Percentiles rank a stretch among this genome's conserved stretches.
phyloP scores from a whole-genome alignment of 2,113 vertebrate species.

The Oplegnathus fasciatus region DNA sequence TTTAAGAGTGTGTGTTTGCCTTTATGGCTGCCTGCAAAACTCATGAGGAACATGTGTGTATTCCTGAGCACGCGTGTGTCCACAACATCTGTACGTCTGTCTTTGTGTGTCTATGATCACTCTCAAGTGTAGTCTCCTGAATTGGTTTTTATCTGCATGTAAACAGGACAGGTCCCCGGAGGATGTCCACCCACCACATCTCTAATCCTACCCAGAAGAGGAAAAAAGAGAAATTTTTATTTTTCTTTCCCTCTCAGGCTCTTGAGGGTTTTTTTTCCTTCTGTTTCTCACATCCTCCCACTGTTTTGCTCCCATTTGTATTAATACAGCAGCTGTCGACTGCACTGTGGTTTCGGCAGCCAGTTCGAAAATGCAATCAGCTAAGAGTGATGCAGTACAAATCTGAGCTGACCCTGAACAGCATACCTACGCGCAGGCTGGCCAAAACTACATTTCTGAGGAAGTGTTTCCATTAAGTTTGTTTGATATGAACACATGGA shows the following conservation, averaged over 20 bases:
- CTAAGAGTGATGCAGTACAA: conserved; percentile 30
- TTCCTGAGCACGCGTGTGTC: background rate
- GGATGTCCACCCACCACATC: conserved; percentile 39
- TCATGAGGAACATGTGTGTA: conserved; percentile 8
- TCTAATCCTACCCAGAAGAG: conserved; percentile 43
- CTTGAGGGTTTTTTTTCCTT: background rate
- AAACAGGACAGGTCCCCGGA: conserved; percentile 63
- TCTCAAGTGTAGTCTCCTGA: conserved; percentile 1
- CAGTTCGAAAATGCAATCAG: conserved; percentile 21
- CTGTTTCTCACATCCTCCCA: conserved; percentile 42
- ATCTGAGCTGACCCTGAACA: conserved; percentile 29
- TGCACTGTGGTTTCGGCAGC: conserved; percentile 19
- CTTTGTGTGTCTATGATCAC: background rate
- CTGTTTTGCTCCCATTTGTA: conserved; percentile 22
- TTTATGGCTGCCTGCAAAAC: background rate
- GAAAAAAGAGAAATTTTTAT: background rate
- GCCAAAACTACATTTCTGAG: background rate
- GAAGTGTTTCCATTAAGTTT: background rate
- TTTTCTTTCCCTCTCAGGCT: conserved; percentile 8
- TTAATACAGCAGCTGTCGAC: conserved; percentile 38
- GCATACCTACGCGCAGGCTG: background rate
- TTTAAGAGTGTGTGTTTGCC: conserved; percentile 22
- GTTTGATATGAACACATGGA: background rate
- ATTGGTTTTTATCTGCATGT: conserved; percentile 47
- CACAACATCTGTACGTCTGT: background rate